Base-by-base conservation (phyloP, 2,797 vertebrate species). In the Coregonus suidteri region DNA sequence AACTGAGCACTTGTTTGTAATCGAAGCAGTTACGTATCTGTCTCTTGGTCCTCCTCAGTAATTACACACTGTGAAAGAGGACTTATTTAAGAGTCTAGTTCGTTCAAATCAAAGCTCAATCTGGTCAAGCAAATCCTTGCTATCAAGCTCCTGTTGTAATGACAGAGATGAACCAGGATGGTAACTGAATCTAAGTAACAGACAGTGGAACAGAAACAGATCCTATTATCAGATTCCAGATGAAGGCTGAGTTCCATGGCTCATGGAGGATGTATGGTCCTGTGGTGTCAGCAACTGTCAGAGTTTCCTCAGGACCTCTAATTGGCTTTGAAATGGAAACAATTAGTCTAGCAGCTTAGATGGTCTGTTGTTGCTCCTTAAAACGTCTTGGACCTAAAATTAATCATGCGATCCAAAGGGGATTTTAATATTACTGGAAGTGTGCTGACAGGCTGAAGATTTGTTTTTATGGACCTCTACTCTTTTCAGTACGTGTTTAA, bases 241-340 rank as follows among this genome's bases (percentile, higher is more conserved):
- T 47, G 41, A 47, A 84, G 82, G 66, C 79, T 83, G 72, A 71
- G 80, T 83, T 86, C 80, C 72, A 72, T 4, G 18, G 34, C 53
- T 77, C 78, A 82, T 88, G 81, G 78, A 83, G 84, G 81, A 83
- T 85, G 77, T 88, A 86, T 83, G 83, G 75, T 83, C 87, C 77
- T 82, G 78, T 75, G 81, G 81, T 82, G 82, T 88, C 86, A 25
- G 25, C 87, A 78, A 84, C 87, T 85, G 83, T 91, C 85, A 86
- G 82, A 86, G 75, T 89, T 90, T 91, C 85, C 88, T 84, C 4
- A 9, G 75, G 85, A 84, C 85, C 83, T 87, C 87, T 91, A 89
- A 93, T 91, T 89, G 82, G 82, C 89, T 90, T 89, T 86, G 84
- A 92, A 90, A 93, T 91, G 89, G 89, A 93, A 93, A 92, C 89